These are phyloP conservation scores for Agrenia bidenticulata DNA, from an alignment of 2,888 invertebrate genomes.

Conservation along the genomic window DNA sequence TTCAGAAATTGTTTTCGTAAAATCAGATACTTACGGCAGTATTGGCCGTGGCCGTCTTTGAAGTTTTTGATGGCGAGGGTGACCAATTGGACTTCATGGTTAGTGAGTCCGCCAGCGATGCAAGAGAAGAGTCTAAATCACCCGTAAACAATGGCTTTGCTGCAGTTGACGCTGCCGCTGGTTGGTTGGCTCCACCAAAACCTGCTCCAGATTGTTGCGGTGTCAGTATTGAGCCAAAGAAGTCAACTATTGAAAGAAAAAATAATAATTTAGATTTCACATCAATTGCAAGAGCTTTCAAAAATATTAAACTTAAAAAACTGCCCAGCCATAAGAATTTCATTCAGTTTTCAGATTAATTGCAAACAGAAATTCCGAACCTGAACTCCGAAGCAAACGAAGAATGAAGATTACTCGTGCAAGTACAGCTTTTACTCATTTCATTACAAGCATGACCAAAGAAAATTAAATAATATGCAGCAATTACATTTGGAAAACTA, in stretches of 20 bases:
- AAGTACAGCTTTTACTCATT: too few species aligned
- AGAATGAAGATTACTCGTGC: too few species aligned
- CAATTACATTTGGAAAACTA: too few species aligned
- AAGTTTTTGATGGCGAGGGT: conserved; percentile 49
- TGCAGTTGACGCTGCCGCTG: conserved; percentile 53
- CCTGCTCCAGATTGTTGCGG: conserved; percentile 59
- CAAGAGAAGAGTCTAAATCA: conserved; percentile 90
- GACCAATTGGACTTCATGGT: conserved; percentile 65
- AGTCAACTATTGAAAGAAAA: conserved; percentile 63
- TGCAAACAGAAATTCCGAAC: too few species aligned
- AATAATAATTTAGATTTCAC: conserved; percentile 2
- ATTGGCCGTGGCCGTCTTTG: conserved; percentile 45
- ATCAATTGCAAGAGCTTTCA: too few species aligned
- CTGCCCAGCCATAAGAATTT: too few species aligned
- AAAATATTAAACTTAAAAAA: too few species aligned
- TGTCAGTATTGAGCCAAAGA: conserved; percentile 71
- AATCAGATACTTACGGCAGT: conserved; percentile 27
- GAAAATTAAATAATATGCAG: too few species aligned
- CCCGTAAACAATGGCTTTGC: conserved; percentile 78
- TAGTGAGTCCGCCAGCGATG: conserved; percentile 89
- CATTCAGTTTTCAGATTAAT: too few species aligned
- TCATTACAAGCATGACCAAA: too few species aligned
- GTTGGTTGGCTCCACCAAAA: conserved; percentile 43
- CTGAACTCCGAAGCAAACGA: too few species aligned
- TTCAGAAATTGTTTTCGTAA: neutral